phyloP scores from a whole-genome alignment of 2,113 vertebrate genomes.

The Nanorana parkeri region DNA sequence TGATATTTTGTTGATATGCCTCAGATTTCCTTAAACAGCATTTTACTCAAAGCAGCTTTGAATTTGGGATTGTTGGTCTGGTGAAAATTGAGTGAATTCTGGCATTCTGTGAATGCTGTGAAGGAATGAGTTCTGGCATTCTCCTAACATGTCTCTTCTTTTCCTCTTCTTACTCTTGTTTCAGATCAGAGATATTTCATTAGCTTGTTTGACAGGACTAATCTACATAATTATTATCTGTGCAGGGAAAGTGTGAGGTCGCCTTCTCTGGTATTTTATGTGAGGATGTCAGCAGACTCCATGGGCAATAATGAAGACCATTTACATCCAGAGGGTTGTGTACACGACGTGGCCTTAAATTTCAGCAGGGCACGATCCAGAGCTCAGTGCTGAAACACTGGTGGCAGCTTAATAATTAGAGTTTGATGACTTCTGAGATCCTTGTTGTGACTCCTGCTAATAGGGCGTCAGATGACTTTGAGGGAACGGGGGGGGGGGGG shows the following conservation, averaged over 20 bases:
- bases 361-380: not conserved
- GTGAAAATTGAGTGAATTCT: too few species aligned
- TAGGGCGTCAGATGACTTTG: constrained; percentile 9
- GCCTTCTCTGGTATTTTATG: not conserved
- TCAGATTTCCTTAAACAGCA: too few species aligned
- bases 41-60: too few species aligned
- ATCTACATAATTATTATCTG: constrained; percentile 15
- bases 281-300: not conserved
- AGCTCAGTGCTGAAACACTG: not conserved
- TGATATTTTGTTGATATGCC: too few species aligned
- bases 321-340: not conserved
- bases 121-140: too few species aligned
- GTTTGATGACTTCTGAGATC: not conserved
- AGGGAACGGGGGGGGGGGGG: too few species aligned
- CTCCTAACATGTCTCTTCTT: not conserved
- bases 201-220: not conserved
- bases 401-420: constrained; percentile 44
- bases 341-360: constrained; percentile 30
- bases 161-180: not conserved
- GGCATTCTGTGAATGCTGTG: too few species aligned
- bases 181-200: constrained; percentile 7
- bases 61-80: too few species aligned
- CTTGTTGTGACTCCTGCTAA: constrained; percentile 1
- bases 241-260: not conserved
- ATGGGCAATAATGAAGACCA: not conserved